Base-by-base conservation (phyloP, 2,113 vertebrate genomes). In the Pseudolaguvia tuberculata region DNA sequence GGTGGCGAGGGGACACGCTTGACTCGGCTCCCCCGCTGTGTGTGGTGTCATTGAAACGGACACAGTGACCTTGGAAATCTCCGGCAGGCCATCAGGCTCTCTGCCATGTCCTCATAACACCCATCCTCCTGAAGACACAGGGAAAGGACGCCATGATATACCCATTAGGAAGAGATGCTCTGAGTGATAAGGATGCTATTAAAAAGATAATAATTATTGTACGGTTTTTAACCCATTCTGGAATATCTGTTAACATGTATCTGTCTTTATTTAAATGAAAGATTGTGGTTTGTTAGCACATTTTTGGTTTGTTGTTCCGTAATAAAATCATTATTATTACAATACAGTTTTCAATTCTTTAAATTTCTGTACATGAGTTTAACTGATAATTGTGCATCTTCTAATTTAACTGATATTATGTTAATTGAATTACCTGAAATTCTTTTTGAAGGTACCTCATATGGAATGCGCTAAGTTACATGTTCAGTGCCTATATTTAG, bases 51-150 rank as follows among this genome's bases (percentile, higher is more conserved):
- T 69, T 79, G 71, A 79, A 69, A 79, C 53, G 14, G 71, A 68
- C 39, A 75, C 31, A 18, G 69, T 81, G 70, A 83, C 79, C 82
- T 79, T 83, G 71, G 76, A 68, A 73, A 72, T 70, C 72, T 69
- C 69, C 58, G 35, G 12, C 51, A 21, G 68, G 68, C 67, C 59
- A 73, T 66, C 45, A 75, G 76, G 79, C 76, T 66, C 63, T 48
- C 15, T 62, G 35, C 66, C 68, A 55, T 29, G 57, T 72, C 55
- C 68, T 65, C 72, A 31, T 63, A 70, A 69, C 39, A 48, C 65
- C 31, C 47, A 56, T 61, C 58, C n/a, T 69, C 63, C 74, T 70
- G 56, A 77, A 50, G 59, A 53, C 53, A 45, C 45, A 12, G 35
- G 25, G n/a, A 57, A 39, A 59, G 75, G 63, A 73, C 29, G 47